Evolutionary conservation across 2,113 vertebrate genomes (phyloP).

Genomic region (Zosterops hypoxanthus): DNA sequence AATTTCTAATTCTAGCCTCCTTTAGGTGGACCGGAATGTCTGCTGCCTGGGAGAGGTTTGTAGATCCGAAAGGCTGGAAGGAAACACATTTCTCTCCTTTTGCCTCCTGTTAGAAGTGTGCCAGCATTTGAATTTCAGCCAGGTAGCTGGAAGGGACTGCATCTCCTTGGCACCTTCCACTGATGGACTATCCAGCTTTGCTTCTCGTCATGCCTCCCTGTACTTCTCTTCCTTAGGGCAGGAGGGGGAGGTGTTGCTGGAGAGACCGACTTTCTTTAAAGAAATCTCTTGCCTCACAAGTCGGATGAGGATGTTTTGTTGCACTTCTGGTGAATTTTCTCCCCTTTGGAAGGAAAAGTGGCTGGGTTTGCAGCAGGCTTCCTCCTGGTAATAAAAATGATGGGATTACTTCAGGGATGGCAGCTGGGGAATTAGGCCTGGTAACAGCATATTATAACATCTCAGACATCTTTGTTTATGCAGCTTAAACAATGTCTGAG

Average conservation of each 20-base stretch:
- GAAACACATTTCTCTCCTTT: background rate
- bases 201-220: background rate
- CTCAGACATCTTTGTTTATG: background rate
- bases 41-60: background rate
- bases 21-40: constrained; percentile 1
- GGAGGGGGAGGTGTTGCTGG: background rate
- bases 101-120: background rate
- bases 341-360: background rate
- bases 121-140: constrained; percentile 29
- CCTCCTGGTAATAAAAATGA: background rate
- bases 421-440: background rate
- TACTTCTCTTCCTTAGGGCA: background rate
- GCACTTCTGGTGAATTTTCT: background rate
- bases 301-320: background rate
- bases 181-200: background rate
- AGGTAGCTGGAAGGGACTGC: constrained; percentile 16
- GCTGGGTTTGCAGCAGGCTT: background rate
- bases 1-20: constrained; percentile 4
- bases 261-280: background rate
- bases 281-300: background rate
- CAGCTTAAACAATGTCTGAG: background rate
- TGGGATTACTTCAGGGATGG: background rate
- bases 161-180: background rate
- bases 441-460: background rate
- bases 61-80: background rate